A percentile compares a stretch with the other conserved stretches of the same genome.
Conservation (phyloP, 1,140 invertebrate genomes). For the Apis dorsata region DNA sequence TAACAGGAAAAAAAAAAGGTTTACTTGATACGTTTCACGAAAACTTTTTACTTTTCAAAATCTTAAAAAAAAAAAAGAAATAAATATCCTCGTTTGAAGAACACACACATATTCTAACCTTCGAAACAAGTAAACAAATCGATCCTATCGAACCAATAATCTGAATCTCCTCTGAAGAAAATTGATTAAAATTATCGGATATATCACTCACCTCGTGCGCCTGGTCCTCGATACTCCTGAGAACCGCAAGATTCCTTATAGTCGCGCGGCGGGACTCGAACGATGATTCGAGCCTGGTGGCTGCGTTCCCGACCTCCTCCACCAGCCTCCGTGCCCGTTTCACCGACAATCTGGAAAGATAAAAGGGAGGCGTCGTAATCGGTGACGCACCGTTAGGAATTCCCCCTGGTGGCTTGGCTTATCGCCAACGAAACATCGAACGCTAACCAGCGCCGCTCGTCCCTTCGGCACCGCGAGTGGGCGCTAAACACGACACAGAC, state of each 20-base stretch:
- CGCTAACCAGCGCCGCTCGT: constrained; percentile 18
- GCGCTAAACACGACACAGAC: constrained; percentile 21
- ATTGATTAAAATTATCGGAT: neutral
- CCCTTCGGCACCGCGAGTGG: constrained; percentile 11
- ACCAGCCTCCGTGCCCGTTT: constrained; percentile 75
- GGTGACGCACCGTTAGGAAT: constrained; percentile 55
- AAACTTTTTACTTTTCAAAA: no score
- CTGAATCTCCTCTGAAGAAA: neutral
- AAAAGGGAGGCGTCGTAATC: constrained; percentile 54
- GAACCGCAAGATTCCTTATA: constrained; percentile 77
- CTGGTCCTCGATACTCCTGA: constrained; percentile 78
- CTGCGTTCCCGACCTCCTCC: constrained; percentile 78
- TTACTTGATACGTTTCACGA: no score
- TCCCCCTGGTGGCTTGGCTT: constrained; percentile 10
- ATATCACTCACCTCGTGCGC: constrained; percentile 75
- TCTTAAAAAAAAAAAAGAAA: no score
- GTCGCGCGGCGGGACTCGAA: constrained; percentile 78
- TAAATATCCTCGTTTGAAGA: no score
- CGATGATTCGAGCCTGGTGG: constrained; percentile 76
- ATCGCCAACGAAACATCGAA: constrained; percentile 45
- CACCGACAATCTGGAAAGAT: constrained; percentile 70
- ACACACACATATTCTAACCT: no score
- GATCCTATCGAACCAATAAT: no score
- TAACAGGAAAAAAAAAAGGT: no score
- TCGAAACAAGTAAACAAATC: no score